Conservation (phyloP, 2,797 vertebrate species). For the Chloroceryle amazona region DNA sequence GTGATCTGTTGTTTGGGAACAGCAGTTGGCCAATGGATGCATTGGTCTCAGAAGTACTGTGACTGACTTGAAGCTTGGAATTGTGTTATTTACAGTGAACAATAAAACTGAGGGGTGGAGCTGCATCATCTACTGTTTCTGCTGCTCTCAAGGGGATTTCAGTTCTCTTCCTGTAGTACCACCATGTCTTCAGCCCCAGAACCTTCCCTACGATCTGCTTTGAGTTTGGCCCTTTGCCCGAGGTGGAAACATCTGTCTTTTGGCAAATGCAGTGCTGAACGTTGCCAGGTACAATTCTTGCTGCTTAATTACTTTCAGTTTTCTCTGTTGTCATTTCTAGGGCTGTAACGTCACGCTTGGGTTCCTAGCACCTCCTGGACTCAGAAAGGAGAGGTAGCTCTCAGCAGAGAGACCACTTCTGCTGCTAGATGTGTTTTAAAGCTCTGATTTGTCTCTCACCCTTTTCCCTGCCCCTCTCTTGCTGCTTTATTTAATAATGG, state of each 20-base stretch:
- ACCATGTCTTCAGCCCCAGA: neutral
- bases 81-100: constrained; percentile 5
- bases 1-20: constrained; percentile 73
- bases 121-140: neutral
- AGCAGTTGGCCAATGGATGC: neutral
- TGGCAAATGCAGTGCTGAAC: neutral
- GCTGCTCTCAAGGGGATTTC: neutral
- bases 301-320: neutral
- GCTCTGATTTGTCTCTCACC: neutral
- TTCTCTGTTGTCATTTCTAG: neutral
- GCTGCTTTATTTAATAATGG: neutral
- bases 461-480: neutral
- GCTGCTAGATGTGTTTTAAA: neutral
- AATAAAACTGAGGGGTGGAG: constrained; percentile 38
- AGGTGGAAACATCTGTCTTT: neutral
- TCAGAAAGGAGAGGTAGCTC: neutral
- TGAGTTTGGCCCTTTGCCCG: neutral
- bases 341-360: neutral
- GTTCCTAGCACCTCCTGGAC: neutral
- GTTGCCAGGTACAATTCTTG: neutral
- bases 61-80: neutral
- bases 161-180: neutral
- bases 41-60: neutral
- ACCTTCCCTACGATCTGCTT: neutral
- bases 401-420: neutral